These are phyloP conservation scores for Hippocampus barbouri DNA, from an alignment of 2,113 vertebrate species.

Conservation along the genomic window DNA sequence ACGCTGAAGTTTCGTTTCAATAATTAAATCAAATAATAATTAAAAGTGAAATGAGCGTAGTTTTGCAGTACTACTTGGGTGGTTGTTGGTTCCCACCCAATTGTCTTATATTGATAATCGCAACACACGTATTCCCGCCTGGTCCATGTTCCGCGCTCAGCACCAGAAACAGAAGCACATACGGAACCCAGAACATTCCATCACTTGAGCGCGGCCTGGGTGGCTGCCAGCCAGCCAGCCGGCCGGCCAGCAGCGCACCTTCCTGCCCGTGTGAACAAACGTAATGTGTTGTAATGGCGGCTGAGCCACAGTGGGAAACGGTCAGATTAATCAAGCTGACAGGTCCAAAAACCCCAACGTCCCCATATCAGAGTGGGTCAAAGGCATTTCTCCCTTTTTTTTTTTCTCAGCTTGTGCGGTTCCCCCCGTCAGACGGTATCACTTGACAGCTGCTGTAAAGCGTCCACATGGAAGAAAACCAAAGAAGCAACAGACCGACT, in stretches of 20 bases:
- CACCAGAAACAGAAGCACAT: slow-evolving; percentile 35
- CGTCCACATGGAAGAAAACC: slow-evolving; percentile 1
- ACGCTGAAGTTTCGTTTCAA: not conserved
- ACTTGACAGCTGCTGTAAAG: not conserved
- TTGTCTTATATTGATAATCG: not conserved
- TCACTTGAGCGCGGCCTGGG: slow-evolving; percentile 24
- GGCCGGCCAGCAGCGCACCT: slow-evolving; percentile 25
- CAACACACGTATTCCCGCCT: slow-evolving; percentile 5
- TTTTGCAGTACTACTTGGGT: not conserved
- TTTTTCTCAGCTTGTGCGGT: not conserved
- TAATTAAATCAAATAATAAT: not conserved
- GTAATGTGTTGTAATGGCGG: slow-evolving; percentile 34
- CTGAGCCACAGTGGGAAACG: slow-evolving; percentile 16
- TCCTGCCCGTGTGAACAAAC: slow-evolving; percentile 39
- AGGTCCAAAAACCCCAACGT: not conserved
- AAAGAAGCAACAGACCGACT: not conserved
- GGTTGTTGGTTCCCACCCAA: not conserved
- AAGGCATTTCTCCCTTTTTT: not conserved
- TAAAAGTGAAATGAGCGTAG: not conserved
- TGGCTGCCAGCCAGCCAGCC: slow-evolving; percentile 13
- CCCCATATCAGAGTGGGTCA: not conserved
- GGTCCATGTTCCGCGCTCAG: slow-evolving; percentile 13
- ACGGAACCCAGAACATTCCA: slow-evolving; percentile 42
- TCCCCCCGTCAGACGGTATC: not conserved
- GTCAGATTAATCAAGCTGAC: slow-evolving; percentile 35